phyloP scores from a whole-genome alignment of 2,797 vertebrate genomes.

The Acipenser ruthenus region DNA sequence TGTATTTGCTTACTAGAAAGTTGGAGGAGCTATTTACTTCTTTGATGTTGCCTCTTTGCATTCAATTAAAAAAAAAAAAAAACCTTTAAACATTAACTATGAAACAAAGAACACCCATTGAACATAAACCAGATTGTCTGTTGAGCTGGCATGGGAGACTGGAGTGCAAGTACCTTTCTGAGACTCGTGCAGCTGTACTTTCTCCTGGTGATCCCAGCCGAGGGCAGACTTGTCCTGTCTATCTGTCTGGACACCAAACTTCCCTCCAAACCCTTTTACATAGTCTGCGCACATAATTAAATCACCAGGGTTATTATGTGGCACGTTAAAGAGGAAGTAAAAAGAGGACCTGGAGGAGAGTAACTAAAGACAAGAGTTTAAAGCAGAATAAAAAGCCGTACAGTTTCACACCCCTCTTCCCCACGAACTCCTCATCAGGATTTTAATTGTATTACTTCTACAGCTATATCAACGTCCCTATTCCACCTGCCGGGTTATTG shows the following conservation, averaged over 20 bases:
- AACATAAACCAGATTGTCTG: not conserved
- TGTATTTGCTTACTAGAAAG: too few species aligned
- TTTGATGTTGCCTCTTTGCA: too few species aligned
- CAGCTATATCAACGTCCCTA: too few species aligned
- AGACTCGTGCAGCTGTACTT: conserved; percentile 89
- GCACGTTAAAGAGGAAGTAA: not conserved
- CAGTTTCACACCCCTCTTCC: too few species aligned
- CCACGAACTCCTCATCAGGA: too few species aligned
- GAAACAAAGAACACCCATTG: accelerated
- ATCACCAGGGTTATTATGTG: conserved; percentile 7
- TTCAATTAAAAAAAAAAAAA: not conserved
- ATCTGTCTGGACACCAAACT: conserved; percentile 92
- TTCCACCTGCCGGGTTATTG: too few species aligned
- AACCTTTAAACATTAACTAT: not conserved
- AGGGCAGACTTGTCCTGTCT: conserved; percentile 90
- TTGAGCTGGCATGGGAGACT: not conserved
- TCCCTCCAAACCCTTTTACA: conserved; percentile 89
- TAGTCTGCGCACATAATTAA: conserved; percentile 67
- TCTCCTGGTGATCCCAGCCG: conserved; percentile 97
- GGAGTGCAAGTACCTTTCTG: conserved; percentile 75
- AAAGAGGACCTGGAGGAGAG: not conserved
- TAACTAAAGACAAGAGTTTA: not conserved
- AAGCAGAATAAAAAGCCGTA: not conserved
- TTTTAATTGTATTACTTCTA: too few species aligned
- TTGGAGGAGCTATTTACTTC: too few species aligned